Percentiles rank a stretch among this genome's conserved stretches.
Evolutionary conservation across 2,888 invertebrate species (phyloP).

Genomic region (Thelaira solivaga): DNA sequence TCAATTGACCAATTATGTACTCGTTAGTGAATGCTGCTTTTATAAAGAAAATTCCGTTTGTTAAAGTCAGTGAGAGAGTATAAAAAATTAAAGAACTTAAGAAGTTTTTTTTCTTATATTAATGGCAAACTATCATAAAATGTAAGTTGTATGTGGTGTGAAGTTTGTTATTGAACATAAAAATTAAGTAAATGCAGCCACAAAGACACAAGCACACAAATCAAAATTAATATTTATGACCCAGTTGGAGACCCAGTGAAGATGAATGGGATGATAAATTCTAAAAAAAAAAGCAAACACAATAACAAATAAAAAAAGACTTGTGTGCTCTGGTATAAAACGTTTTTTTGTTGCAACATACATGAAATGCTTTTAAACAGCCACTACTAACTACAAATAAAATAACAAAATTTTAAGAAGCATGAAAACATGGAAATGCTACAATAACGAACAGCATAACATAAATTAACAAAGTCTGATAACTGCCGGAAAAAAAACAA

Average conservation of each 20-base stretch:
- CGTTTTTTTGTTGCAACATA: background rate
- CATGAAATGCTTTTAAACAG: conserved; percentile 12
- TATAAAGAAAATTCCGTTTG: no score
- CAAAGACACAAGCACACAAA: conserved; percentile 16
- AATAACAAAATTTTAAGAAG: background rate
- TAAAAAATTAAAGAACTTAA: no score
- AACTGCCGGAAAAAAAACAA: conserved; percentile 22
- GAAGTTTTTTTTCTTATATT: no score
- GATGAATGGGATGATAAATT: no score
- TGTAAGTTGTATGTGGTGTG: conserved; percentile 1
- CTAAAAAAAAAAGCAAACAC: conserved; percentile 5
- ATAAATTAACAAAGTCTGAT: conserved; percentile 55
- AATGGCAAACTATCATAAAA: conserved; percentile 5
- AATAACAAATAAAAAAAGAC: background rate
- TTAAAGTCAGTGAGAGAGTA: no score
- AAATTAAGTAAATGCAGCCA: conserved; percentile 7
- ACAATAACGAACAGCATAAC: conserved; percentile 29
- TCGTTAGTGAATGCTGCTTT: no score
- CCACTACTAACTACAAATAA: conserved; percentile 21
- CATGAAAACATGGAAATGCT: conserved; percentile 15
- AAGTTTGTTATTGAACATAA: conserved; percentile 23
- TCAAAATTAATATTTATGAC: conserved; percentile 59
- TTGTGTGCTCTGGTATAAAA: background rate
- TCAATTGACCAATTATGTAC: conserved; percentile 43
- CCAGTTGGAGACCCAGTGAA: conserved; percentile 26